A percentile compares a stretch with the other conserved stretches of the same genome.
These are phyloP conservation scores for Dermatophagoides farinae DNA, from an alignment of 1,140 invertebrate genomes.

Conservation along the genomic window DNA sequence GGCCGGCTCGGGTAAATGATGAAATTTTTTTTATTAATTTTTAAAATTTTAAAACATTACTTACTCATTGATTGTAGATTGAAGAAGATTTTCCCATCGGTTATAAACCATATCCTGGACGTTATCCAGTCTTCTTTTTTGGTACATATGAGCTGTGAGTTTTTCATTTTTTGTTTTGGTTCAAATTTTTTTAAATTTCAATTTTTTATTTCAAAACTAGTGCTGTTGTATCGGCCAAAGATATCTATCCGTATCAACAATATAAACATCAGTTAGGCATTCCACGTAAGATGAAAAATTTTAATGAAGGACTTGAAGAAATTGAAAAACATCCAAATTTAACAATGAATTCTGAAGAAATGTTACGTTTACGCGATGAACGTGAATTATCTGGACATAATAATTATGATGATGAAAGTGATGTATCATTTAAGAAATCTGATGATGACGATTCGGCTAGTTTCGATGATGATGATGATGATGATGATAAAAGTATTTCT, in stretches of 20 bases:
- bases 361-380: background rate
- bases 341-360: background rate
- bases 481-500: background rate
- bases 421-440: constrained; percentile 2
- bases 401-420: background rate
- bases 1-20: constrained; percentile 45
- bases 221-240: constrained; percentile 4
- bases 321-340: constrained; percentile 10
- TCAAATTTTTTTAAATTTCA: background rate
- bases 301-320: constrained; percentile 11
- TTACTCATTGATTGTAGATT: background rate
- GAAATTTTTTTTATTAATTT: background rate
- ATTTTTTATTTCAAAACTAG: constrained; percentile 1
- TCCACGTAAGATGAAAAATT: constrained; percentile 10
- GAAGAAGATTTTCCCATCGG: background rate
- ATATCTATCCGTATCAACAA: constrained; percentile 9
- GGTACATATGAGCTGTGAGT: constrained; percentile 8
- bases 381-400: background rate
- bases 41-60: background rate
- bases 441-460: background rate
- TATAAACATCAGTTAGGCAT: constrained; percentile 8
- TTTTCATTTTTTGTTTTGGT: background rate
- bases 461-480: background rate
- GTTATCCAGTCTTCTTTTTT: constrained; percentile 9
- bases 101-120: background rate